Base-by-base conservation (phyloP, 2,888 invertebrate genomes). In the Temnothorax rugatulus region DNA sequence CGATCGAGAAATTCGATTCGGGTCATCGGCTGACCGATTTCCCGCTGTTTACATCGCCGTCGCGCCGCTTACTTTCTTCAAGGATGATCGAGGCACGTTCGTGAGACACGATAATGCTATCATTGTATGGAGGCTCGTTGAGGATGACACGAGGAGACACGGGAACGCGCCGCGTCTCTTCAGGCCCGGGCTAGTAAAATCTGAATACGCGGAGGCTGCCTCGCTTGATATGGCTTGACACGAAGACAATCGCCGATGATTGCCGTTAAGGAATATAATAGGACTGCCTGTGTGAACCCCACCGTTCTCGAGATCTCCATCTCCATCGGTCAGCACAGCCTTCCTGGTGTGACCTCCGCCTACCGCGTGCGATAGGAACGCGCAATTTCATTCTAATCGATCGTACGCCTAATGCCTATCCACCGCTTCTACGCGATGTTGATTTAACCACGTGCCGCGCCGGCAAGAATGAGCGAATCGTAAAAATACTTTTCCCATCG, bases 171-270 rank as follows among this genome's bases (percentile, higher is more conserved):
- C 79, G 74, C 69, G 74, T 84, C 73, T 84, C 73, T 82, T 83
- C 82, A 68, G 71, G 74, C 57, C 71, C 81, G 82, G 87, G 85
- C 91, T 92, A 92, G 93, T 91, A 93, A 93, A 93, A 92, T 92
- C 89, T 89, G 89, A 92, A 91, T 90, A 90, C 90, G 82, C 90
- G 88, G 87, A 86, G 91, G 87, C 86, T 86, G 84, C 89, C 87
- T 73, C 44, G 79, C 89, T 90, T 91, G 92, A 91, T 91, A 89
- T 82, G 88, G 88, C 88, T 87, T 91, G 92, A 92, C 92, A 89
- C 86, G 91, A 91, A 93, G 92, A 93, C 93, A 93, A 93, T 93
- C 90, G 91, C 75, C 86, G 90, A 90, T 92, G 93, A 93, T 93
- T 93, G 91, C 91, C 90, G 90, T 87, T 89, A 88, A 82, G 87